phyloP scores from a whole-genome alignment of 2,113 vertebrate species.

The Sceloporus tristichus region DNA sequence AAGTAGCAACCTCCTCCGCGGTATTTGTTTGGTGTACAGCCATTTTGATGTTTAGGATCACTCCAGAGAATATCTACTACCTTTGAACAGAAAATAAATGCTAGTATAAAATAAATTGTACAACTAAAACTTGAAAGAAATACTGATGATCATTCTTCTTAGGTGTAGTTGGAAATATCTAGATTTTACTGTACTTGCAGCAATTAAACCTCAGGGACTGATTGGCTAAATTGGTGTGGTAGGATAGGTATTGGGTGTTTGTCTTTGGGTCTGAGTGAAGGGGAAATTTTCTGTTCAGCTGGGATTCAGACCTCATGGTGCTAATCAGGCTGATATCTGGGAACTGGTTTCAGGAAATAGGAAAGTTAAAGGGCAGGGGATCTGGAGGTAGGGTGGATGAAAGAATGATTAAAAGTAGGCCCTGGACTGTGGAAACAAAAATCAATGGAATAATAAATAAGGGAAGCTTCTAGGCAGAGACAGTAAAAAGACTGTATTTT shows the following conservation, averaged over 20 bases:
- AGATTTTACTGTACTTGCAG: neutral
- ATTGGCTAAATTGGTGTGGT: neutral
- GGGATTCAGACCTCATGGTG: neutral
- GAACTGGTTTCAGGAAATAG: neutral
- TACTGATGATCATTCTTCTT: neutral
- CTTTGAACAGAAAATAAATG: conserved; percentile 74
- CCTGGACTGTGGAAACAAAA: neutral
- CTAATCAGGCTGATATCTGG: too few species aligned
- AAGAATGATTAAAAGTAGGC: neutral
- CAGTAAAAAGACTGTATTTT: neutral
- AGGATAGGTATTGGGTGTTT: neutral
- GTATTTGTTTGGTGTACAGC: conserved; percentile 89
- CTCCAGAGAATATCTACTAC: conserved; percentile 94
- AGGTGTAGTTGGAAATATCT: neutral
- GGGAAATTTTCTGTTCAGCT: neutral
- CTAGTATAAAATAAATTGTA: conserved; percentile 22
- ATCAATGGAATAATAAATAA: neutral
- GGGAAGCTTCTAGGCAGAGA: neutral
- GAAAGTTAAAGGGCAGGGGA: neutral
- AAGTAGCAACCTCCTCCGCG: conserved; percentile 97
- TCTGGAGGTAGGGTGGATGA: neutral
- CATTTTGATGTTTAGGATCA: conserved; percentile 88
- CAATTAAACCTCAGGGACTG: neutral
- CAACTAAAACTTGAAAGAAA: neutral
- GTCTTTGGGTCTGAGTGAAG: neutral